A percentile compares a stretch with the other conserved stretches of the same genome.
phyloP scores from a whole-genome alignment of 2,113 vertebrate species.

The Columbina picui region DNA sequence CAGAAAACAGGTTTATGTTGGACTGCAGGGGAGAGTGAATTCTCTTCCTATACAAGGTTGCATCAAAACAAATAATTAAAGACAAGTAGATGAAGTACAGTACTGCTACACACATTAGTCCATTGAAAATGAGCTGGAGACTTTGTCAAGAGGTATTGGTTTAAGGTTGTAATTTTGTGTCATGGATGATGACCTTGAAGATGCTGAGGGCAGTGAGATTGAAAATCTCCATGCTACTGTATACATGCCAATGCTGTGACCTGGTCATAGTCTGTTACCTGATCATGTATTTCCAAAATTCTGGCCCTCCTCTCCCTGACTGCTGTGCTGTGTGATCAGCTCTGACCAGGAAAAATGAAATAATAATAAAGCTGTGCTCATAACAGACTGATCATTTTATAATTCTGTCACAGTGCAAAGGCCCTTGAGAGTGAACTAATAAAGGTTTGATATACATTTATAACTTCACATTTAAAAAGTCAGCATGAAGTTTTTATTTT shows the following conservation, averaged over 20 bases:
- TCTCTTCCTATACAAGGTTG: not conserved
- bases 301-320: not conserved
- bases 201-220: not conserved
- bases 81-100: not conserved
- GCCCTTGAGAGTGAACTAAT: not conserved
- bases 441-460: not conserved
- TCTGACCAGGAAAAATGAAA: not conserved
- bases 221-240: not conserved
- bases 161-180: not conserved
- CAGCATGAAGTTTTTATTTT: not conserved
- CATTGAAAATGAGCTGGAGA: not conserved
- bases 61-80: not conserved
- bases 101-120: not conserved
- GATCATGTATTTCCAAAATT: not conserved
- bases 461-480: not conserved
- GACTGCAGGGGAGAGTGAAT: not conserved
- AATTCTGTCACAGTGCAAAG: not conserved
- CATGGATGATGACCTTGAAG: not conserved
- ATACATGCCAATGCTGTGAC: not conserved
- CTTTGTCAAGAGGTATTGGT: not conserved
- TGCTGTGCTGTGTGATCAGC: not conserved
- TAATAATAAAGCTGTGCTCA: not conserved
- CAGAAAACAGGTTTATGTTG: not conserved
- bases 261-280: not conserved
- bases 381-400: not conserved